A percentile compares a stretch with the other conserved stretches of the same genome.
Evolutionary conservation across 2,888 invertebrate species (phyloP).

Genomic region (Tetropium fuscum): DNA sequence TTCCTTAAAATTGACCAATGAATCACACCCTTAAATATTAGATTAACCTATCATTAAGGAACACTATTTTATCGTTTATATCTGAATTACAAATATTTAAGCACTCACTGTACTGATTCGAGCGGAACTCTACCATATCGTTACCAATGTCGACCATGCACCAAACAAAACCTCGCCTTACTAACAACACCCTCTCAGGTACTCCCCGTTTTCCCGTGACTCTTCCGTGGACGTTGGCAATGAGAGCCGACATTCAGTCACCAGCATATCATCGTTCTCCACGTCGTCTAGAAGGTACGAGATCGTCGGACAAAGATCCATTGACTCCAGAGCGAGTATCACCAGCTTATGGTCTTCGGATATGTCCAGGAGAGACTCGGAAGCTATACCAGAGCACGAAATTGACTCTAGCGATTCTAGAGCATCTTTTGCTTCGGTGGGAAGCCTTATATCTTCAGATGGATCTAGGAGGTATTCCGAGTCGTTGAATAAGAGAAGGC

Average conservation of each 20-base stretch:
- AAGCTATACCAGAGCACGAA: constrained; percentile 65
- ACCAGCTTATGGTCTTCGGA: constrained; percentile 62
- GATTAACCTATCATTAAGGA: no score
- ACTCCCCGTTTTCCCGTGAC: constrained; percentile 62
- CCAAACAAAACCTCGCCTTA: neutral
- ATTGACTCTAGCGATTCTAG: constrained; percentile 60
- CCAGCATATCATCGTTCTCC: constrained; percentile 64
- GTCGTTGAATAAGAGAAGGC: constrained; percentile 54
- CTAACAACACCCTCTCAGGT: no score
- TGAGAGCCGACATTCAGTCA: constrained; percentile 64
- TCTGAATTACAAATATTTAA: no score
- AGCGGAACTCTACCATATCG: neutral
- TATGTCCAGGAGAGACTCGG: constrained; percentile 58
- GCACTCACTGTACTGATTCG: neutral
- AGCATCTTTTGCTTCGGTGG: constrained; percentile 61
- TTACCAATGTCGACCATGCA: neutral
- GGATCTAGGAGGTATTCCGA: constrained; percentile 61
- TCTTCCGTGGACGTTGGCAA: constrained; percentile 64
- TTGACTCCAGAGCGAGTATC: constrained; percentile 64
- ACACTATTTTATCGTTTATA: no score
- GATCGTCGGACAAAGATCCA: constrained; percentile 64
- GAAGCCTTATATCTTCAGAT: constrained; percentile 56
- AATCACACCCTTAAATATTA: no score
- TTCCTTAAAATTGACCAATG: no score
- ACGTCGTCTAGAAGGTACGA: constrained; percentile 65